phyloP scores from a whole-genome alignment of 2,797 vertebrate species.

The Sebastes kiyomatsui region DNA sequence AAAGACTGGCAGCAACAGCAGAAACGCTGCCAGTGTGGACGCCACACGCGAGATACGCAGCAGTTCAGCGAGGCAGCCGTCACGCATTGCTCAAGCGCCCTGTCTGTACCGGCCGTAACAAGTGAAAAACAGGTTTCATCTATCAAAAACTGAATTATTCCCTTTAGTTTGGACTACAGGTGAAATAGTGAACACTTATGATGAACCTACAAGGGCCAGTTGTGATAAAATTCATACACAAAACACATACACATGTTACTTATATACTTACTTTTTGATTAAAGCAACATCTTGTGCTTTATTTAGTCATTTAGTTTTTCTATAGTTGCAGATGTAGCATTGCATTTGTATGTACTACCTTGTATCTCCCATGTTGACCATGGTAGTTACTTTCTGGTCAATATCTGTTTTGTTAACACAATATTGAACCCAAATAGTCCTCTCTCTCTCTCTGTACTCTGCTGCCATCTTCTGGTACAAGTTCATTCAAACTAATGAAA shows the following conservation, averaged over 20 bases:
- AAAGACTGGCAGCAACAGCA: too few species aligned
- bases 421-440: background rate
- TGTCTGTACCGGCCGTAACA: too few species aligned
- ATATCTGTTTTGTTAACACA: background rate
- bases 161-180: too few species aligned
- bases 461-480: constrained; percentile 43
- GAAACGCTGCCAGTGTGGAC: too few species aligned
- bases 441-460: background rate
- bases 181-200: too few species aligned
- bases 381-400: background rate
- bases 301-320: background rate
- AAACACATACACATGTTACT: background rate
- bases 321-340: background rate
- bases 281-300: background rate
- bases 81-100: too few species aligned
- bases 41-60: too few species aligned
- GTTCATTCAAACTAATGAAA: background rate
- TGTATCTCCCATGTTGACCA: background rate
- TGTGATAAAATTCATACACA: background rate
- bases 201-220: too few species aligned
- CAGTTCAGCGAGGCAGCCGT: too few species aligned
- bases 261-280: background rate
- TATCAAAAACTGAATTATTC: too few species aligned
- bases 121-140: too few species aligned
- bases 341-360: background rate